Conservation (phyloP, 2,888 invertebrate genomes). For the Pristionchus arcanus region DNA sequence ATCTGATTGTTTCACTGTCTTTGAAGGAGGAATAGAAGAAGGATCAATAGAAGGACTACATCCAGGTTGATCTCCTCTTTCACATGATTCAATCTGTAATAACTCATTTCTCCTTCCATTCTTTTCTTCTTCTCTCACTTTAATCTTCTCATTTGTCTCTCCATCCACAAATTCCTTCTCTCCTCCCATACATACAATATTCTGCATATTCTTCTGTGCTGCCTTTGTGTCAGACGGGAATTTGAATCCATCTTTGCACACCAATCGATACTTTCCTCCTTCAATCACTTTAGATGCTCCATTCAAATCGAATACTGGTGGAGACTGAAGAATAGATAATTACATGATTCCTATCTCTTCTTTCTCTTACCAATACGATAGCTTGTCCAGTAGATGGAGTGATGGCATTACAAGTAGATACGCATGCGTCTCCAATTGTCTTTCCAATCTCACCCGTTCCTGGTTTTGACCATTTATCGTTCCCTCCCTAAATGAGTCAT, state of each 20-base stretch:
- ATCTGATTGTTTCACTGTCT: background rate
- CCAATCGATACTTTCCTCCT: constrained; percentile 40
- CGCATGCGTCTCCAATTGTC: constrained; percentile 36
- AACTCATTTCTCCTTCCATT: background rate
- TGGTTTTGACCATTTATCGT: constrained; percentile 45
- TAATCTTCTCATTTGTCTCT: constrained; percentile 33
- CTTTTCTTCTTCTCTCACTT: background rate
- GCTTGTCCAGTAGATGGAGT: background rate
- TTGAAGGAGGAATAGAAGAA: background rate
- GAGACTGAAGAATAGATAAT: background rate
- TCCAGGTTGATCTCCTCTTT: constrained; percentile 13
- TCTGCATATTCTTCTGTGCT: constrained; percentile 51
- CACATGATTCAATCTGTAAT: constrained; percentile 7
- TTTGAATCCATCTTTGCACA: constrained; percentile 45
- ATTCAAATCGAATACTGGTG: background rate
- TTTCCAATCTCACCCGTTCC: background rate
- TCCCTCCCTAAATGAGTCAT: constrained; percentile 3
- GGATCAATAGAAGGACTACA: constrained; percentile 25
- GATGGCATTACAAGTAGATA: background rate
- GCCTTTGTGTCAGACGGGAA: constrained; percentile 17
- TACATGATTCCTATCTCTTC: background rate
- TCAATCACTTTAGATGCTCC: constrained; percentile 36
- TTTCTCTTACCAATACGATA: background rate
- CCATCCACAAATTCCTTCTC: constrained; percentile 38
- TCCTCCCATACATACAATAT: constrained; percentile 18